Conservation (phyloP, 2,888 invertebrate genomes). For the Dastarcus helophoroides region DNA sequence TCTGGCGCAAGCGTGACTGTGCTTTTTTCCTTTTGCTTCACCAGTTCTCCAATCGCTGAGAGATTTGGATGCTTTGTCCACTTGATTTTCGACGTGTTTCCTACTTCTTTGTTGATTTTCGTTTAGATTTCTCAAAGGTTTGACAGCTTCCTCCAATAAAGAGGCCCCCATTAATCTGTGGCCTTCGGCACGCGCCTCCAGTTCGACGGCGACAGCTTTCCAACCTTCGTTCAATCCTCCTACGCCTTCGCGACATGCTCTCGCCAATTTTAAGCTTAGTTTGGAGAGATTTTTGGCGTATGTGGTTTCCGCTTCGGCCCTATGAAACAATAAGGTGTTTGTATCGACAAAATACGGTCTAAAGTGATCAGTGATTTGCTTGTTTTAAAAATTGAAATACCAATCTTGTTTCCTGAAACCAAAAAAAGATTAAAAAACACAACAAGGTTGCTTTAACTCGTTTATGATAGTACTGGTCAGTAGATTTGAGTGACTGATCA, state of each 20-base stretch:
- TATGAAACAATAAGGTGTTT: too few relatives aligned
- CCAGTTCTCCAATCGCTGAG: slow-evolving; percentile 76
- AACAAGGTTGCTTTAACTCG: too few relatives aligned
- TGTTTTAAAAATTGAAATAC: too few relatives aligned
- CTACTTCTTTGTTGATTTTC: slow-evolving; percentile 61
- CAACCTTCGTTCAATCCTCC: slow-evolving; percentile 81
- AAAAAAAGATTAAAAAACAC: too few relatives aligned
- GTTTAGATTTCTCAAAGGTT: slow-evolving; percentile 66
- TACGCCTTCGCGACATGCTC: slow-evolving; percentile 67
- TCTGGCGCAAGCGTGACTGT: slow-evolving; percentile 73
- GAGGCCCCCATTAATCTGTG: slow-evolving; percentile 56
- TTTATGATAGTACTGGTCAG: too few relatives aligned
- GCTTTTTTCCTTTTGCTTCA: slow-evolving; percentile 82
- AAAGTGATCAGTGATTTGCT: too few relatives aligned
- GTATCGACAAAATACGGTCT: too few relatives aligned
- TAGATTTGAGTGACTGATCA: too few relatives aligned
- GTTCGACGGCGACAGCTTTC: slow-evolving; percentile 83
- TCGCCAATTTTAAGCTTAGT: slow-evolving; percentile 72
- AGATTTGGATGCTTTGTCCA: slow-evolving; percentile 74
- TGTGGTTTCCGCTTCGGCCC: slow-evolving; percentile 81
- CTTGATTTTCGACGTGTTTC: slow-evolving; percentile 63
- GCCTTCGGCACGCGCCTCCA: slow-evolving; percentile 84
- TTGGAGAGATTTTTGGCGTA: slow-evolving; percentile 86
- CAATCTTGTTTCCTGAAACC: too few relatives aligned
- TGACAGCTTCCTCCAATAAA: slow-evolving; percentile 77